Evolutionary conservation across 2,113 vertebrate species (phyloP).

Genomic region (Junco hyemalis): DNA sequence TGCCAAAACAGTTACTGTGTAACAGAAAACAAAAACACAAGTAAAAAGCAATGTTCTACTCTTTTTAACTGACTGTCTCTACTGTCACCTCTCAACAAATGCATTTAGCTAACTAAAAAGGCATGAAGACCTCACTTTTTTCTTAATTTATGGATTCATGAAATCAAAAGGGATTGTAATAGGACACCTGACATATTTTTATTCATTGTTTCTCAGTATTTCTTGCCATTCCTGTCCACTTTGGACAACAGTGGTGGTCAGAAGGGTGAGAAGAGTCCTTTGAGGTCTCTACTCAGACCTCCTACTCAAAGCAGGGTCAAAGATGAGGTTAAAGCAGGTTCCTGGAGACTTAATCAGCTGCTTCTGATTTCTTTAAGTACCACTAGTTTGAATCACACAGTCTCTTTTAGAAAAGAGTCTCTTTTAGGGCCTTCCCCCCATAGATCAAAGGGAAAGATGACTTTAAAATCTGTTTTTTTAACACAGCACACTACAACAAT

Average conservation of each 20-base stretch:
- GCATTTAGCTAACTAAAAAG: not conserved
- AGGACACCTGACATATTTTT: not conserved
- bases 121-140: not conserved
- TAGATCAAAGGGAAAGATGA: not conserved
- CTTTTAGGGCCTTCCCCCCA: not conserved
- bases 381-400: not conserved
- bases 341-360: not conserved
- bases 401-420: not conserved
- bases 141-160: not conserved
- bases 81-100: not conserved
- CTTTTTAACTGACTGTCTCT: not conserved
- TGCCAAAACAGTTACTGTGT: conserved; percentile 88
- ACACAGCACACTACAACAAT: not conserved
- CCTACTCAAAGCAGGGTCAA: not conserved
- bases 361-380: not conserved
- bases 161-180: not conserved
- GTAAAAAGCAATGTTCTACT: not conserved
- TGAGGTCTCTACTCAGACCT: not conserved
- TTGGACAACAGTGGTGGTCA: not conserved
- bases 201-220: not conserved
- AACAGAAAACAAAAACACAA: not conserved
- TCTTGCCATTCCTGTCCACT: not conserved
- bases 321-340: not conserved
- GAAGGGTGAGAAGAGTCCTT: not conserved
- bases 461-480: not conserved